Conservation (phyloP, 2,797 vertebrate genomes). For the Cyprinodon diabolis region DNA sequence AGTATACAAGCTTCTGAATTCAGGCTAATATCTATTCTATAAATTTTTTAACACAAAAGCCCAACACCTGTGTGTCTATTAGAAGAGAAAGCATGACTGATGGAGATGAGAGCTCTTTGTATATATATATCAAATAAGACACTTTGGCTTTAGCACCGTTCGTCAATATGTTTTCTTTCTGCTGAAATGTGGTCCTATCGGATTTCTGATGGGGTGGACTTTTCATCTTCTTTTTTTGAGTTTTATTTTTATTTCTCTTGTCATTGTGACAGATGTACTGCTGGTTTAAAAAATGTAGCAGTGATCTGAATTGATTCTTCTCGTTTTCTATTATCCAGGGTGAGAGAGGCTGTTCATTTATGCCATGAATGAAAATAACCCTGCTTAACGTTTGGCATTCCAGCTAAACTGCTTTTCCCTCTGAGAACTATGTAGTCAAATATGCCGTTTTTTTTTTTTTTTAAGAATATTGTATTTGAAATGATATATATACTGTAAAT, state of each 20-base stretch:
- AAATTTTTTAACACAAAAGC: neutral
- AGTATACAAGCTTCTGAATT: neutral
- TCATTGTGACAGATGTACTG: slow-evolving; percentile 2
- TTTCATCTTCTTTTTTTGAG: neutral
- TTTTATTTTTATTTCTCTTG: neutral
- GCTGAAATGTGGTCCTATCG: neutral
- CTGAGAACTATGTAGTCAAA: neutral
- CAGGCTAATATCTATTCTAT: neutral
- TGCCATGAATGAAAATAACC: slow-evolving; percentile 21
- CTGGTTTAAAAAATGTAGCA: slow-evolving; percentile 3
- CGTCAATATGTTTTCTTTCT: neutral
- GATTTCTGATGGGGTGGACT: neutral
- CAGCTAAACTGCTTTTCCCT: slow-evolving; percentile 10
- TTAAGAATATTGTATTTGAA: neutral
- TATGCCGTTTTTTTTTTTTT: neutral
- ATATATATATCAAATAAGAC: neutral
- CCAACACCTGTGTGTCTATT: slow-evolving; percentile 9
- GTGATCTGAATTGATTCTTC: slow-evolving; percentile 33
- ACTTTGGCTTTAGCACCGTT: neutral
- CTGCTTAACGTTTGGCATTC: slow-evolving; percentile 2
- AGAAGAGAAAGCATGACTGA: slow-evolving; percentile 5
- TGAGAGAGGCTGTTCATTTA: slow-evolving; percentile 23
- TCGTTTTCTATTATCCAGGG: slow-evolving; percentile 11
- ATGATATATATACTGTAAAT: slow-evolving; percentile 5
- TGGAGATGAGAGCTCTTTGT: slow-evolving; percentile 15